Evolutionary conservation across 2,113 vertebrate species (phyloP), one percentile per base, ranked within the genome.

Genomic region (Abramis brama): DNA sequence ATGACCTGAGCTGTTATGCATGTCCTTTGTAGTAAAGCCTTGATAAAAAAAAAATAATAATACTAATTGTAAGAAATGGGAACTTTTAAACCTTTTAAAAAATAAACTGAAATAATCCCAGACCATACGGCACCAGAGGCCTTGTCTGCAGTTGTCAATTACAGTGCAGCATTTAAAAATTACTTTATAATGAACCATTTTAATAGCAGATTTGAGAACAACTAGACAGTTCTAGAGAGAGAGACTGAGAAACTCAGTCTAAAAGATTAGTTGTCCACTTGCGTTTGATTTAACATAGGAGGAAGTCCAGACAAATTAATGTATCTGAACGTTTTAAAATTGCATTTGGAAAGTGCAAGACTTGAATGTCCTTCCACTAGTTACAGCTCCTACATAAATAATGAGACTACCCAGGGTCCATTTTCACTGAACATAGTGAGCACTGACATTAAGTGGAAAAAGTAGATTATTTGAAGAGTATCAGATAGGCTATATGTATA

Each of bases 311-410:
- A 77, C 47, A 52, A 77, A 17, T 50, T 13, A 52, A 17, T 27
- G 74, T 19, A 33, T 55, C 74, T 55, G 25, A 77, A 55, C 55
- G 75, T 52, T 77, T 77, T 77, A 77, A 77, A 77, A 33, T 77
- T 77, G 50, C 75, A 77, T 79, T 80, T 64, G 78, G 57, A 62
- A 79, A 43, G 55, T 27, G 55, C 25, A 9, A 79, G 78, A 79
- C 55, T 79, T 79, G 57, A 77, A 77, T 77, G 27, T 77, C 50
- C 75, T 77, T 55, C 75, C 75, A 76, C 43, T 77, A 33, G 75
- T 77, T 77, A 77, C 47, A 30, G 50, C 75, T 77, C n/a, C 15
- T 77, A 55, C 74, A 77, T 77, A 52, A 77, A 77, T 55, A 33
- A 55, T 77, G 27, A 55, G n/a, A 25, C 74, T 27, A 21, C 47